These are phyloP conservation scores for Bombycilla garrulus DNA, from an alignment of 2,113 vertebrate species.

Conservation along the genomic window DNA sequence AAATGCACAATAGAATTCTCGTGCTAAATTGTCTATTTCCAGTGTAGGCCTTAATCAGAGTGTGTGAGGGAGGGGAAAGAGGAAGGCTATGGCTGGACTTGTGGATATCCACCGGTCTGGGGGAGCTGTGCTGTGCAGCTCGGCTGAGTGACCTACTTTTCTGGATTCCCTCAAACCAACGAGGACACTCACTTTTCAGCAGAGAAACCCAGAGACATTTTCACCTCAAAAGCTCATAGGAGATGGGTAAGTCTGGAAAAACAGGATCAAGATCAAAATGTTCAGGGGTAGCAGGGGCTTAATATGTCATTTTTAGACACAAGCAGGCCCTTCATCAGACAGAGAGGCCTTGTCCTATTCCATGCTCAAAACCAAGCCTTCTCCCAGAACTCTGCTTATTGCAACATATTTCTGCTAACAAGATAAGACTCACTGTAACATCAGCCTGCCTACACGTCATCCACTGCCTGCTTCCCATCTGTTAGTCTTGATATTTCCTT, in stretches of 20 bases:
- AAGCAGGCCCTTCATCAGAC: neutral
- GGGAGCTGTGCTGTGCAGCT: neutral
- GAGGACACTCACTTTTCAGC: neutral
- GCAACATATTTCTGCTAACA: slow-evolving; percentile 50
- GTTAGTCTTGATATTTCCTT: slow-evolving; percentile 53
- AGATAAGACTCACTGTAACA: slow-evolving; percentile 53
- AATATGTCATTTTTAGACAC: neutral
- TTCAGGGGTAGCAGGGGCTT: neutral
- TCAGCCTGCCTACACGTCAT: slow-evolving; percentile 58
- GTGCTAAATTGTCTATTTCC: slow-evolving; percentile 18
- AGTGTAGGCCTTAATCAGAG: neutral
- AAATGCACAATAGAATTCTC: slow-evolving; percentile 22
- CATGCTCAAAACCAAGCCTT: neutral
- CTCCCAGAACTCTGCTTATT: slow-evolving; percentile 10
- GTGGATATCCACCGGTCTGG: neutral
- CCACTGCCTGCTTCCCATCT: slow-evolving; percentile 54
- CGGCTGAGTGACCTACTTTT: neutral
- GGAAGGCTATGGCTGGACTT: neutral
- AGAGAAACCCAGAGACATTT: neutral
- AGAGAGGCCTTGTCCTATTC: neutral
- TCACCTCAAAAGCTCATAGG: neutral
- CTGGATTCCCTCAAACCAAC: neutral
- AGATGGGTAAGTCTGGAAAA: neutral
- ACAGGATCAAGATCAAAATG: neutral
- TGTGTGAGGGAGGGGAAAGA: neutral